Evolutionary conservation across 2,797 vertebrate genomes (phyloP).

Genomic region (Pseudotriccus pelzelni): DNA sequence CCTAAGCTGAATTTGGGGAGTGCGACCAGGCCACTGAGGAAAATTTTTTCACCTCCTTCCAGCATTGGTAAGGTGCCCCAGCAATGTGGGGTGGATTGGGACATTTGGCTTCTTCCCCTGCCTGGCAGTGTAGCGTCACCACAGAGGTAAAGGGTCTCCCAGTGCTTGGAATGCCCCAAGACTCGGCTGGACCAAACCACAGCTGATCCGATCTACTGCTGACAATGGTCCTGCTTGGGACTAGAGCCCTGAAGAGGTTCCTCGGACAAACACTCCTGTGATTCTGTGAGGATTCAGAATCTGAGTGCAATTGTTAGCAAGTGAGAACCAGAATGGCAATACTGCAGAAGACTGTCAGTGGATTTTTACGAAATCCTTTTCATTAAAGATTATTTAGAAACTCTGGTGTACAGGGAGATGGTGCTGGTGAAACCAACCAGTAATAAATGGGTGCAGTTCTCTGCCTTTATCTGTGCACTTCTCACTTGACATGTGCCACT

Average conservation of each 20-base stretch:
- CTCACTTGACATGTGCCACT: background rate
- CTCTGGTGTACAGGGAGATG: background rate
- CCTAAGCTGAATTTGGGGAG: background rate
- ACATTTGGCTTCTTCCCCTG: background rate
- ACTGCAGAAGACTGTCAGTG: background rate
- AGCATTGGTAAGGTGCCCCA: background rate
- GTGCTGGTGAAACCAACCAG: background rate
- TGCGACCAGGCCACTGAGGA: background rate
- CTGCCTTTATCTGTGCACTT: background rate
- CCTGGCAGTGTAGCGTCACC: background rate
- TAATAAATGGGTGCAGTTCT: background rate
- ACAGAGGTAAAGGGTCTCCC: background rate
- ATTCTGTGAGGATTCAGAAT: background rate
- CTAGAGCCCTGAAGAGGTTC: background rate
- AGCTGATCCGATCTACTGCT: background rate
- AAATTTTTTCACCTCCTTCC: background rate
- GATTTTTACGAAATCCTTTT: background rate
- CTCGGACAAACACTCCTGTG: background rate
- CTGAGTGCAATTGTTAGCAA: background rate
- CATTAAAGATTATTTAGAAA: background rate
- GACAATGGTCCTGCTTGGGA: rapidly evolving
- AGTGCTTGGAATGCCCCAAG: background rate
- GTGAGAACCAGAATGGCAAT: background rate
- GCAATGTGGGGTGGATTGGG: rapidly evolving
- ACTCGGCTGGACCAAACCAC: background rate